Conservation (phyloP, 2,888 invertebrate genomes). For the Phengaris arion region DNA sequence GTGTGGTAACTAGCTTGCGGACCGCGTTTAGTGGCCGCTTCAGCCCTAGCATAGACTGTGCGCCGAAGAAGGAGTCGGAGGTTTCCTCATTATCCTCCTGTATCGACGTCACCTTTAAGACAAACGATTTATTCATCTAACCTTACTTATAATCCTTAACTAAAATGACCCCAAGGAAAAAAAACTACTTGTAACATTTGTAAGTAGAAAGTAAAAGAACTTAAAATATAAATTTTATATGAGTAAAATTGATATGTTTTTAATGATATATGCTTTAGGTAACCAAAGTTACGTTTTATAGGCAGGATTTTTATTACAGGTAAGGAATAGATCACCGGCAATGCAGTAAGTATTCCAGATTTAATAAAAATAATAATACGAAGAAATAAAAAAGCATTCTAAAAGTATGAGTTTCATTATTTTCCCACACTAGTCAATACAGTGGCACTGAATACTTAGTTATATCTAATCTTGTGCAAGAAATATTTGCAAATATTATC, state of each 20-base stretch:
- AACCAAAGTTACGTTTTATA: no score
- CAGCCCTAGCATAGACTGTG: slow-evolving; percentile 66
- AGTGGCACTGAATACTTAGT: neutral
- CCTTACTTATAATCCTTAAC: neutral
- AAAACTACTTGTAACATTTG: neutral
- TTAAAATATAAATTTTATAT: neutral
- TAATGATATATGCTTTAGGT: no score
- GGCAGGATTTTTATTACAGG: no score
- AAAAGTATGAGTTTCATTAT: neutral
- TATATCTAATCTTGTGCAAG: neutral
- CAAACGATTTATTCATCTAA: slow-evolving; percentile 47
- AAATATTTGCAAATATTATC: neutral
- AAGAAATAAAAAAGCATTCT: neutral
- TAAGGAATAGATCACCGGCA: neutral
- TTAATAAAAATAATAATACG: neutral
- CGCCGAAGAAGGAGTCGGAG: slow-evolving; percentile 61
- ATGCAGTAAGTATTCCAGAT: neutral
- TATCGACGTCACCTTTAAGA: slow-evolving; percentile 69
- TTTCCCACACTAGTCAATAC: neutral
- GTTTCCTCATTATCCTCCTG: slow-evolving; percentile 65
- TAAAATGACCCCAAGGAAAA: neutral
- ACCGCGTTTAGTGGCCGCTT: slow-evolving; percentile 72
- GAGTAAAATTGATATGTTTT: no score
- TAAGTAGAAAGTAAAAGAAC: neutral
- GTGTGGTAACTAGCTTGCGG: slow-evolving; percentile 74